Base-by-base conservation (phyloP, 2,797 vertebrate genomes). In the Tarsius wallacei region DNA sequence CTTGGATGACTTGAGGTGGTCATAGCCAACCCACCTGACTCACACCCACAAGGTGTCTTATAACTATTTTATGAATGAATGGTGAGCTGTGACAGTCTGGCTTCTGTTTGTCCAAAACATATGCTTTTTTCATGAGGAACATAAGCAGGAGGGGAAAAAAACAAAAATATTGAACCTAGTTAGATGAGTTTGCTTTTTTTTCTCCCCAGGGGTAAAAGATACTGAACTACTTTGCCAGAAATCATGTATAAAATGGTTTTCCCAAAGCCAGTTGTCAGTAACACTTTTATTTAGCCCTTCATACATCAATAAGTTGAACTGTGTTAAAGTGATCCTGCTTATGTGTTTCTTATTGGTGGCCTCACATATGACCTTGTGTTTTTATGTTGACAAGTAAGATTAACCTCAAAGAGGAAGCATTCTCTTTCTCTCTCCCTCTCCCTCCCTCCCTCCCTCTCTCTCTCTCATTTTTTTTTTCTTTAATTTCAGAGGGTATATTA, bases 401-500 rank as follows among this genome's bases (percentile, higher is more conserved):
- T 97, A 85, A 71, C 36, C 49, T 73, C 6, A 8, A 15, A 36
- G 15, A 53, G 15, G 64, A 64, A 33, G 90, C 31, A 11, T 77
- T 24, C 59, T 71, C 0, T 93, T 90, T 94, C 83, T 28, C 42
- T 42, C 42, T 42, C 21, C 19, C 57, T 59, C 16, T 57, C 15
- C 5, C 42, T 42, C 42, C n/a, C n/a, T n/a, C n/a, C n/a, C 83
- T 28, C 42, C 5, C 42, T 42, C 21, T 59, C 57, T 59, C 16
- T 57, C 15, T 42, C 42, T 42, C 42, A 42, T 42, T 42, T 57
- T 57, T 57, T 57, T 96, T 88, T 97, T 94, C 85, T 93, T 96
- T 96, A 81, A 19, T 96, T 97, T 63, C 98, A 99, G 99, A 99
- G 99, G 97, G 99, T 99, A n/a, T 99, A 99, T 97, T 99, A 99